These are phyloP conservation scores for Thysanoteuthis rhombus DNA, from an alignment of 2,888 invertebrate species.

Conservation along the genomic window DNA sequence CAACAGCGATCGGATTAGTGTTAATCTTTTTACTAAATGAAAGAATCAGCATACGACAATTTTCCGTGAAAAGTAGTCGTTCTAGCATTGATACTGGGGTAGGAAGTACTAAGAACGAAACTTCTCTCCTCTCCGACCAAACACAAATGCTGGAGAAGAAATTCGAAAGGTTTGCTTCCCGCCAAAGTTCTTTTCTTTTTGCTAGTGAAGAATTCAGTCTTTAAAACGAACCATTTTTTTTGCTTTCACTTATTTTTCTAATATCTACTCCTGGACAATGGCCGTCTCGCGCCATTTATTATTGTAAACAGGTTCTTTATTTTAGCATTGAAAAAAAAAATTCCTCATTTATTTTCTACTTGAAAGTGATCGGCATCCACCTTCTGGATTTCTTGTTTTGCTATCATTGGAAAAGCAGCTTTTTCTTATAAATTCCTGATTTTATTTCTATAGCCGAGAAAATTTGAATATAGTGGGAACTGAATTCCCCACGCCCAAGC, in stretches of 20 bases:
- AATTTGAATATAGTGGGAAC: neutral
- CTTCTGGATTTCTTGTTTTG: neutral
- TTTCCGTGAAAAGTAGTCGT: neutral
- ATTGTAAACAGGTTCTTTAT: neutral
- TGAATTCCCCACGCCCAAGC: neutral
- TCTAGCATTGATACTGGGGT: neutral
- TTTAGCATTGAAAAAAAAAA: neutral
- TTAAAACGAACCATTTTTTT: neutral
- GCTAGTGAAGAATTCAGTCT: neutral
- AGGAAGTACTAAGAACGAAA: neutral
- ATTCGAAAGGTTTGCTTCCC: neutral
- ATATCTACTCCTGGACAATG: neutral
- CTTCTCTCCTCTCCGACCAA: no score
- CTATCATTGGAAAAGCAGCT: neutral
- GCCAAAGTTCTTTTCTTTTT: neutral
- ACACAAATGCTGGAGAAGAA: neutral
- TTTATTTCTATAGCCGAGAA: neutral
- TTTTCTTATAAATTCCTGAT: neutral
- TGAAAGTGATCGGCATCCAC: neutral
- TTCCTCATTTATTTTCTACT: neutral
- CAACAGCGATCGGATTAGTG: neutral
- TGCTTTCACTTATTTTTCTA: neutral
- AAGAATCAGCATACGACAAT: neutral
- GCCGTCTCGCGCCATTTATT: neutral
- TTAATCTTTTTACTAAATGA: neutral